Percentiles rank a stretch among this genome's conserved stretches.
Conservation (phyloP, 2,888 invertebrate genomes). For the Mythimna vitellina region DNA sequence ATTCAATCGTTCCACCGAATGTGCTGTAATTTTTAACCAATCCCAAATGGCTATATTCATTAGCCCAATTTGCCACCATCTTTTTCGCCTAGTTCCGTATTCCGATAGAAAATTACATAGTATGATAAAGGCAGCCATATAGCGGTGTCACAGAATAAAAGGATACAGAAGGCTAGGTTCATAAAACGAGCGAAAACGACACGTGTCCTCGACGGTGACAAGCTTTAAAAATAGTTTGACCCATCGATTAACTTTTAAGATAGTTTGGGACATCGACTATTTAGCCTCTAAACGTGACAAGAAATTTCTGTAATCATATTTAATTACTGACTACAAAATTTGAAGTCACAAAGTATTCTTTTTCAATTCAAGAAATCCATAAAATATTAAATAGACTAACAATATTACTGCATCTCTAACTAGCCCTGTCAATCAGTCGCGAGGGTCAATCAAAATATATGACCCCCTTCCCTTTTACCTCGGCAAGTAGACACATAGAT, state of each 20-base stretch:
- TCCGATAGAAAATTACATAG: slow-evolving; percentile 45
- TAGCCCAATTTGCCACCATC: slow-evolving; percentile 30
- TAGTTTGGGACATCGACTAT: neutral
- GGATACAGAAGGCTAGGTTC: neutral
- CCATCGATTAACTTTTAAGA: too few relatives aligned
- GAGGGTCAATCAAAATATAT: neutral
- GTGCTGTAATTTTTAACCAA: slow-evolving; percentile 11
- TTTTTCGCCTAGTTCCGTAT: slow-evolving; percentile 42
- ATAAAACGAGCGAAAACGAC: neutral
- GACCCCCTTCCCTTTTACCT: neutral
- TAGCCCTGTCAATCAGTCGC: neutral
- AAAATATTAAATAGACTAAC: neutral
- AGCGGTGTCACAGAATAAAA: slow-evolving; percentile 19
- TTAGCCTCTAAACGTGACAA: too few relatives aligned
- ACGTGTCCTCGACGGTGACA: neutral
- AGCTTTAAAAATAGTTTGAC: neutral
- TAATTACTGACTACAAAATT: neutral
- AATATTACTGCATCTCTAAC: neutral
- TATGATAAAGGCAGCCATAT: slow-evolving; percentile 23
- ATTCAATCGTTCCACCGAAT: neutral
- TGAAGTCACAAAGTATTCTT: too few relatives aligned
- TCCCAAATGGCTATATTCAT: slow-evolving; percentile 20
- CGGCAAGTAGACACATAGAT: neutral
- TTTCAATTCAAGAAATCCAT: too few relatives aligned
- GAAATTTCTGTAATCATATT: neutral